Evolutionary conservation across 2,113 vertebrate genomes (phyloP).

Genomic region (Lagopus leucura): DNA sequence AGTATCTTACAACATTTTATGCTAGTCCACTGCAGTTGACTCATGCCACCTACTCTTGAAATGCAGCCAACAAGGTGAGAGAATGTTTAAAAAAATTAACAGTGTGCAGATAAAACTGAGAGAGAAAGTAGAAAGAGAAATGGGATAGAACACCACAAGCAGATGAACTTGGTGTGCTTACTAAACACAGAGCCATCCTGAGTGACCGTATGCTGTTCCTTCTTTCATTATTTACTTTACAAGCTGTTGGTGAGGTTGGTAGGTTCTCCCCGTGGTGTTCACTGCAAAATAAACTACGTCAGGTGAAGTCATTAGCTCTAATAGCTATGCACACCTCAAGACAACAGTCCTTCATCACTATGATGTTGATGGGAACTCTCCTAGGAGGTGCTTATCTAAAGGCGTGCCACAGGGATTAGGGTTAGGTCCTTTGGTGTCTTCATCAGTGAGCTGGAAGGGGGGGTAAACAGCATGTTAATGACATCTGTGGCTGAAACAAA

Average conservation of each 20-base stretch:
- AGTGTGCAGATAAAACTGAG: background rate
- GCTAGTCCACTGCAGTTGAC: slow-evolving; percentile 10
- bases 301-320: slow-evolving; percentile 2
- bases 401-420: background rate
- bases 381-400: background rate
- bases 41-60: slow-evolving; percentile 47
- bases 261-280: background rate
- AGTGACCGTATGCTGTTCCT: background rate
- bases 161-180: background rate
- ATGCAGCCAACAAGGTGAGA: background rate
- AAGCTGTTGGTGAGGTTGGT: background rate
- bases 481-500: background rate
- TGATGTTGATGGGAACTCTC: background rate
- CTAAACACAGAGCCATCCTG: background rate
- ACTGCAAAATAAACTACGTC: background rate
- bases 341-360: background rate
- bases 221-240: background rate
- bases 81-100: background rate
- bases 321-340: background rate
- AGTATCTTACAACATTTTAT: slow-evolving; percentile 55
- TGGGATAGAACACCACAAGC: background rate
- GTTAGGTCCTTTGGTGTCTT: background rate
- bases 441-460: background rate
- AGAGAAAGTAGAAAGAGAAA: background rate
- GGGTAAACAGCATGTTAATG: background rate